Evolutionary conservation across 2,888 invertebrate species (phyloP).

Genomic region (Mimumesa dahlbomi): DNA sequence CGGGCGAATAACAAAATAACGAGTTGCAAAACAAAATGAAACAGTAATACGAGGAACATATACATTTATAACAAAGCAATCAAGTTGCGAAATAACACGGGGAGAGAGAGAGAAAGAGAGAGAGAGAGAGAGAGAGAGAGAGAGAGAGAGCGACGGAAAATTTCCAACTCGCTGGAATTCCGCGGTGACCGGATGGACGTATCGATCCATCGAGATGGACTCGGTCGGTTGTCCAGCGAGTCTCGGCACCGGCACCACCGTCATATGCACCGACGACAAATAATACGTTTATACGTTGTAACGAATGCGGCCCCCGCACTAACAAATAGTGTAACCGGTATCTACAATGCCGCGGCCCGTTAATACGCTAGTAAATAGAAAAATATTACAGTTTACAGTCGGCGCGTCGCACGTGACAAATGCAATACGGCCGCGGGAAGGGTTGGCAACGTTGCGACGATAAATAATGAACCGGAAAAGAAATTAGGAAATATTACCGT

Average conservation of each 20-base stretch:
- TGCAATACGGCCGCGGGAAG: too few relatives aligned
- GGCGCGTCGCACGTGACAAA: neutral
- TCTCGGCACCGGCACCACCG: constrained; percentile 13
- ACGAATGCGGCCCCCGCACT: constrained; percentile 17
- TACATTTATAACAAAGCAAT: constrained; percentile 58
- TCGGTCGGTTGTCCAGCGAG: constrained; percentile 14
- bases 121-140: too few relatives aligned
- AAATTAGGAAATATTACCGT: constrained; percentile 29
- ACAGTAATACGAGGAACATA: constrained; percentile 44
- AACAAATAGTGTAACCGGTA: constrained; percentile 14
- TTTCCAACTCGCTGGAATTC: constrained; percentile 59
- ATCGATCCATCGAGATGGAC: constrained; percentile 64
- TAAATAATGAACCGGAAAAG: constrained; percentile 31
- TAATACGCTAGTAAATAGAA: constrained; percentile 24
- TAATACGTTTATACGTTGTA: constrained; percentile 35
- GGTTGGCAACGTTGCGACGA: constrained; percentile 15
- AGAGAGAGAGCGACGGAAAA: constrained; percentile 54
- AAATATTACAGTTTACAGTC: constrained; percentile 6
- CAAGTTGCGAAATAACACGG: constrained; percentile 52
- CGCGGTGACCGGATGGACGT: constrained; percentile 64
- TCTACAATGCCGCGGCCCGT: neutral
- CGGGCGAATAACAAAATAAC: constrained; percentile 36
- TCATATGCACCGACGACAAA: constrained; percentile 52
- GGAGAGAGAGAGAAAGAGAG: too few relatives aligned
- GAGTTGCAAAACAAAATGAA: constrained; percentile 37